Base-by-base conservation (phyloP, 1,140 invertebrate genomes). In the Ditylenchus dipsaci region DNA sequence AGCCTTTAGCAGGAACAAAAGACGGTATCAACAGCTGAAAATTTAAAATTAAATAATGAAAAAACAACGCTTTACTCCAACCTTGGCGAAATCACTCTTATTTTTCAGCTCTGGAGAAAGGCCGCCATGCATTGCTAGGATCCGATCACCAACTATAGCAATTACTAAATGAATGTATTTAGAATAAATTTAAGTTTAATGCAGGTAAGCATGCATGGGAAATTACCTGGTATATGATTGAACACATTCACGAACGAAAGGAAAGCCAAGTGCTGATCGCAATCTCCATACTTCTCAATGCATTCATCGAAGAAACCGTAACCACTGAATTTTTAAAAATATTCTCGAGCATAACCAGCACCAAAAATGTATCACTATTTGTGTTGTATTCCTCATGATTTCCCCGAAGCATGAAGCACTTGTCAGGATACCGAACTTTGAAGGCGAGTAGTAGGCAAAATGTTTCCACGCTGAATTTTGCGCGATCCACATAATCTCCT, bases 291-390 rank as follows among this genome's bases (percentile, higher is more conserved):
- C 49, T 72, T 72, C 21, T 56, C 15, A 11, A 66, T 89, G 89
- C 76, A 85, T 74, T 85, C 84, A 70, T 85, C 84, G 69, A 84
- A 86, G 76, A 87, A 88, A 27, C 87, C 87, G 81, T 88, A 88
- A 87, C 86, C 33, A 38, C 33, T 38, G 11, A 38, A 11, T 5
- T 38, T 38, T n/a, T n/a, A n/a, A n/a, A n/a, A n/a, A n/a, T n/a
- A n/a, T n/a, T n/a, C n/a, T n/a, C n/a, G n/a, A n/a, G n/a, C n/a
- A n/a, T n/a, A n/a, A n/a, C n/a, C n/a, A n/a, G n/a, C n/a, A n/a
- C n/a, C n/a, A n/a, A n/a, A n/a, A n/a, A n/a, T n/a, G n/a, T n/a
- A 38, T 38, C 26, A 61, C 59, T 60, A 8, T 65, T 38, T 5
- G 43, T 68, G 26, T 68, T 68, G 42, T 60, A 68, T 17, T 71